Evolutionary conservation across 2,888 invertebrate genomes (phyloP), one percentile per base, ranked within the genome.

Genomic region (Chaetogeoica ovagalla): DNA sequence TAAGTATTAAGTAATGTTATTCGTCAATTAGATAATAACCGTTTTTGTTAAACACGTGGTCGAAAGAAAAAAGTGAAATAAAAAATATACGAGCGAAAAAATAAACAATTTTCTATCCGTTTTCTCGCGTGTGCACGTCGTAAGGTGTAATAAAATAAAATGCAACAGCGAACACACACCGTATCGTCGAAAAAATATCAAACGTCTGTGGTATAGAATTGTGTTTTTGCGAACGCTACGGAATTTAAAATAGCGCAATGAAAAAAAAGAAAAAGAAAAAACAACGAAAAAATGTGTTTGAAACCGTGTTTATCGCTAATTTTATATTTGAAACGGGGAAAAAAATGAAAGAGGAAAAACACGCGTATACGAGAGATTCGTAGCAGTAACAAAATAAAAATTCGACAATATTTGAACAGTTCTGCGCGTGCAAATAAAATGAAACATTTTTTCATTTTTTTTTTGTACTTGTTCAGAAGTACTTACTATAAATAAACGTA

Each of bases 281-380:
- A n/a, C n/a, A 43, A 43, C 43, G 43, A 43, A 43, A 43, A 43
- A 43, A 63, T 63, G 63, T 74, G 73, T 74, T 37, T n/a, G 37
- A 55, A 65, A 65, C 63, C 74, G n/a, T 65, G 74, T 74, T 74
- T 74, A 74, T 65, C 55, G 74, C 55, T 74, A 74, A 74, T 74
- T n/a, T n/a, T n/a, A 55, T 74, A 74, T 74, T 65, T 63, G 48
- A n/a, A 48, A 48, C 39, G 19, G 39, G 55, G 19, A 55, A 21
- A 37, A 15, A n/a, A 63, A 55, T 13, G 21, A 0, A 30, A 30
- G 30, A 30, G 30, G 30, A 30, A 30, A n/a, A 69, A 30, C 69
- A 52, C 11, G 11, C 23, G 11, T 9, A 6, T 37, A 48, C 59
- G 59, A 71, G n/a, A 19, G 48, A 62, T 72, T 60, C 37, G 1